Percentiles rank a stretch among this genome's conserved stretches.
Conservation (phyloP, 2,797 vertebrate genomes). For the Borostomias antarcticus region DNA sequence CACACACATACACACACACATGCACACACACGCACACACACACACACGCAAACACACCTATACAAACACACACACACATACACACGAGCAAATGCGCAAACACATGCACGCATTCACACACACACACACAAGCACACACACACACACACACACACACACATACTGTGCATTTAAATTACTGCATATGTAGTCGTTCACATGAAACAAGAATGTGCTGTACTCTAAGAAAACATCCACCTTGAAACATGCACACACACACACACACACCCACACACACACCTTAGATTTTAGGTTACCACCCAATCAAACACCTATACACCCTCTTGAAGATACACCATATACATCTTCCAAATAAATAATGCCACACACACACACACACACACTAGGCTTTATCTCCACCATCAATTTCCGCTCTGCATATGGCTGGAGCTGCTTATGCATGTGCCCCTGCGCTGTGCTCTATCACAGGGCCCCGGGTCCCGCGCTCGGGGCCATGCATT, state of each 20-base stretch:
- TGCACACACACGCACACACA: not conserved
- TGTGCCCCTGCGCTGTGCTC: slow-evolving; percentile 77
- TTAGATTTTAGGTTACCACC: slow-evolving; percentile 23
- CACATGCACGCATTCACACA: no score
- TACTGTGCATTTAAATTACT: no score
- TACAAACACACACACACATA: no score
- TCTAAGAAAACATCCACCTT: slow-evolving; percentile 7
- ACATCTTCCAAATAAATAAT: no score
- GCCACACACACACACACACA: slow-evolving; percentile 11
- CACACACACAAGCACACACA: no score
- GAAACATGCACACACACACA: slow-evolving; percentile 4
- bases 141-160: no score
- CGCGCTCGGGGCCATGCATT: slow-evolving; percentile 80
- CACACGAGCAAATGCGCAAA: no score
- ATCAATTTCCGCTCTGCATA: slow-evolving; percentile 83
- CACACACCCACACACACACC: not conserved
- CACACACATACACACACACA: slow-evolving; percentile 1
- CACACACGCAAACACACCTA: no score
- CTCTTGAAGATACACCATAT: slow-evolving; percentile 40
- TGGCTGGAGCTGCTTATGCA: slow-evolving; percentile 82
- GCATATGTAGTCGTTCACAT: no score
- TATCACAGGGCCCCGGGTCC: slow-evolving; percentile 82
- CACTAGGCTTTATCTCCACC: slow-evolving; percentile 77
- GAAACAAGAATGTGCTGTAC: no score
- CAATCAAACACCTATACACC: slow-evolving; percentile 41